Evolutionary conservation across 2,888 invertebrate species (phyloP).

Genomic region (Gandaritis pyraliata): DNA sequence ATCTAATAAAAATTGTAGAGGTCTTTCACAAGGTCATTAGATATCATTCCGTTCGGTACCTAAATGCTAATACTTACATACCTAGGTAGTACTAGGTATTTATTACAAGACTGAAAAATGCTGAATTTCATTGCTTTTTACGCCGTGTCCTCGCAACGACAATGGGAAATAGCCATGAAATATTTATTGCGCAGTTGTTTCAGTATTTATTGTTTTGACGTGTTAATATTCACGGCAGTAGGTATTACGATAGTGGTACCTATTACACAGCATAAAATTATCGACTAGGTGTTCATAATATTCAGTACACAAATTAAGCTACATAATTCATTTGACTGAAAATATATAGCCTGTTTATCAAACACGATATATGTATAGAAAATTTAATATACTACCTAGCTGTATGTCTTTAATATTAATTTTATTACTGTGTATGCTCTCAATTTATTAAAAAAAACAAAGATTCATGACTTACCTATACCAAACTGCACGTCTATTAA

Average conservation of each 20-base stretch:
- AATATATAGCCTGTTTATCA: no score
- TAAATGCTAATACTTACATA: no score
- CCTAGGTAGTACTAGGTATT: background rate
- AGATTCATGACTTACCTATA: slow-evolving; percentile 5
- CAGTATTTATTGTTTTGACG: slow-evolving; percentile 22
- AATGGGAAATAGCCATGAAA: slow-evolving; percentile 20
- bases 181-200: slow-evolving; percentile 17
- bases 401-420: background rate
- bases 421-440: background rate
- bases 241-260: slow-evolving; percentile 4
- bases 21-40: no score
- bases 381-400: no score
- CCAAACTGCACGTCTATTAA: slow-evolving; percentile 3
- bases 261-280: background rate
- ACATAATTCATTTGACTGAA: no score
- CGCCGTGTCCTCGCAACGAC: slow-evolving; percentile 8
- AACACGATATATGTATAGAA: no score
- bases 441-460: background rate
- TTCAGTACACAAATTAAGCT: no score
- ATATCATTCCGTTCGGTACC: no score
- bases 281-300: no score
- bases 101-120: background rate
- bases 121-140: background rate
- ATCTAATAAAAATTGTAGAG: no score
- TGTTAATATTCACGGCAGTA: background rate